These are phyloP conservation scores for Montifringilla adamsi DNA, from an alignment of 2,113 vertebrate species.

Conservation along the genomic window DNA sequence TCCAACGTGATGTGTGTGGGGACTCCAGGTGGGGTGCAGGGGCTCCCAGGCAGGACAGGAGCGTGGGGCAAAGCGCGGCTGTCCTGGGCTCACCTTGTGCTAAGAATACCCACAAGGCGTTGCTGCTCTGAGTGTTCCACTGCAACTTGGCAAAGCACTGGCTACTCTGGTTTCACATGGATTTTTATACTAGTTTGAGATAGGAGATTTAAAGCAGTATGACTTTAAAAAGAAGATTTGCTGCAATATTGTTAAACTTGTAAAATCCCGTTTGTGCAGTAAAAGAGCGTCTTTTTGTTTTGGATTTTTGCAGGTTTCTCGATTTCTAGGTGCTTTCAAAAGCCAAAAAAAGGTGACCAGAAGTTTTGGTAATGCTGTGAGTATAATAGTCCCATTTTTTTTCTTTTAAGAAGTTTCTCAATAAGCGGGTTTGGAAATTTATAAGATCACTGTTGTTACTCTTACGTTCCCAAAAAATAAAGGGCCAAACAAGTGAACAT, in stretches of 20 bases:
- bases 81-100: background rate
- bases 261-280: background rate
- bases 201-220: background rate
- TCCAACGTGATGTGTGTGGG: background rate
- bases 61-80: fast-evolving
- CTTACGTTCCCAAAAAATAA: background rate
- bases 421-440: slow-evolving; percentile 40
- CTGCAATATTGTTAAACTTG: background rate
- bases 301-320: slow-evolving; percentile 71
- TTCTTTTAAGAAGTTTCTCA: slow-evolving; percentile 76
- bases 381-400: slow-evolving; percentile 66
- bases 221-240: background rate
- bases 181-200: background rate
- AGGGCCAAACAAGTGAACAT: background rate
- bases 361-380: slow-evolving; percentile 84
- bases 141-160: background rate
- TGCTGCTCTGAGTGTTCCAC: background rate
- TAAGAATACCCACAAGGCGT: background rate
- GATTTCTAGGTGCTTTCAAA: slow-evolving; percentile 80
- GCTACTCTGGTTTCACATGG: background rate
- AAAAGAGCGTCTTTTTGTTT: background rate
- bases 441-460: background rate
- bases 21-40: background rate
- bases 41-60: background rate
- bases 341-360: slow-evolving; percentile 79